Percentiles rank a stretch among this genome's conserved stretches.
Evolutionary conservation across 2,797 vertebrate species (phyloP).

Genomic region (Onychomys arenicola): DNA sequence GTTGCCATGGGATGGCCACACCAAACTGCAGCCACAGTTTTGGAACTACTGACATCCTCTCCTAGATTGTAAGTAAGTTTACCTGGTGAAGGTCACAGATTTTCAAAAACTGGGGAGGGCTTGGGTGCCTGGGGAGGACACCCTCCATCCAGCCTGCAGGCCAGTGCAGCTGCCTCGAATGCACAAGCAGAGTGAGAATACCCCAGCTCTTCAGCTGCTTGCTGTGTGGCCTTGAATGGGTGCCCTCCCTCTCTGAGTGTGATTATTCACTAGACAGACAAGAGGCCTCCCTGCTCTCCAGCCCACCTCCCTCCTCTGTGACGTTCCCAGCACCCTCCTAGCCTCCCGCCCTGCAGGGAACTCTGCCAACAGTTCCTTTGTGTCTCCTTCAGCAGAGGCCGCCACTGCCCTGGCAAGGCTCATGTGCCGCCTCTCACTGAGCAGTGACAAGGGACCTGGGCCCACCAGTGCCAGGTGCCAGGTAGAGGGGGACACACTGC

Average conservation of each 20-base stretch:
- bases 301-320: not conserved
- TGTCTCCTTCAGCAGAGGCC: slow-evolving; percentile 19
- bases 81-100: not conserved
- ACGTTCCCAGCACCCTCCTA: not conserved
- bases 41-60: not conserved
- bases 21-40: not conserved
- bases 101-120: not conserved
- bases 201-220: not conserved
- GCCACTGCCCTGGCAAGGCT: not conserved
- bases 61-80: not conserved
- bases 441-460: not conserved
- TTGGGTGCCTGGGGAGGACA: not conserved
- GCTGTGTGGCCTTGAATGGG: slow-evolving; percentile 50
- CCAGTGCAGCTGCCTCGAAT: not conserved
- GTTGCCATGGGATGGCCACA: not conserved
- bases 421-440: not conserved
- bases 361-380: not conserved
- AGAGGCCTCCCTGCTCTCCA: not conserved
- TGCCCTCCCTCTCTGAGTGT: slow-evolving; percentile 37
- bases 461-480: not conserved
- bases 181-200: not conserved
- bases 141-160: not conserved
- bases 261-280: slow-evolving; percentile 6
- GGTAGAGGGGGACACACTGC: not conserved
- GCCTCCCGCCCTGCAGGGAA: not conserved